Percentiles rank a stretch among this genome's conserved stretches.
These are phyloP conservation scores for Megaceryle alcyon DNA, from an alignment of 2,797 vertebrate species.

Conservation along the genomic window DNA sequence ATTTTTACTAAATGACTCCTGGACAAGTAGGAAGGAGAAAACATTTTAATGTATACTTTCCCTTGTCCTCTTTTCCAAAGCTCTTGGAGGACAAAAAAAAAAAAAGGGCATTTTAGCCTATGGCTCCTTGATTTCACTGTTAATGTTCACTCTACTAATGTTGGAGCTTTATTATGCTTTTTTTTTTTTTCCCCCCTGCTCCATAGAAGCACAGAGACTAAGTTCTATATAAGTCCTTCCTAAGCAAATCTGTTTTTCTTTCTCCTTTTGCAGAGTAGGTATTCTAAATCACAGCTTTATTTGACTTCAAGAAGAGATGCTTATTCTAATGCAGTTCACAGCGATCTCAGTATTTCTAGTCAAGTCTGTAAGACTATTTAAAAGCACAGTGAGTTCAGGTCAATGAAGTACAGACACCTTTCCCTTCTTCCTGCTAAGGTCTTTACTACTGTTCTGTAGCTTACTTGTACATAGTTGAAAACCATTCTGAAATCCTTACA, in stretches of 20 bases:
- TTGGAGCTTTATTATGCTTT: neutral
- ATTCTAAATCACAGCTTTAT: neutral
- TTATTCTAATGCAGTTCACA: neutral
- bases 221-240: neutral
- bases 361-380: neutral
- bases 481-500: neutral
- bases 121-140: neutral
- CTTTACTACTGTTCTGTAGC: neutral
- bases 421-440: neutral
- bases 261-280: neutral
- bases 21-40: neutral
- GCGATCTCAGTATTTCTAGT: neutral
- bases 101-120: neutral
- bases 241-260: neutral
- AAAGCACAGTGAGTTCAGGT: neutral
- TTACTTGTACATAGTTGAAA: neutral
- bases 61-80: neutral
- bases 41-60: neutral
- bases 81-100: neutral
- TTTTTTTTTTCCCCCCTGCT: too few species aligned
- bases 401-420: neutral
- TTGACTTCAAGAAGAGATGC: neutral
- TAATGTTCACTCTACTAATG: neutral
- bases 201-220: neutral
- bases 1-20: neutral